Percentiles rank a stretch among this genome's conserved stretches.
Evolutionary conservation across 2,888 invertebrate species (phyloP).

Genomic region (Crepidodera aurea): DNA sequence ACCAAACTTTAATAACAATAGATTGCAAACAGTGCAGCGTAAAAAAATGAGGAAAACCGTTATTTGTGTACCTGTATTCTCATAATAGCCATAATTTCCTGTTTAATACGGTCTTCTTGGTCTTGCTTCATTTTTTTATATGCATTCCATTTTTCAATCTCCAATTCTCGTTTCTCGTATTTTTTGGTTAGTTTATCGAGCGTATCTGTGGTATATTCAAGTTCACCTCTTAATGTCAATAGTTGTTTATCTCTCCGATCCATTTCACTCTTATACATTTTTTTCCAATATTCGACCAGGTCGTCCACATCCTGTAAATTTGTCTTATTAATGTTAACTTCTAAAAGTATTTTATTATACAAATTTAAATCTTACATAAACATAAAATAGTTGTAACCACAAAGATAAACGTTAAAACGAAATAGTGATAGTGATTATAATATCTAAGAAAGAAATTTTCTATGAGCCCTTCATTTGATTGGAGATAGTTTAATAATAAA

Average conservation of each 20-base stretch:
- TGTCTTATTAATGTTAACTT: no score
- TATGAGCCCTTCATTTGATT: no score
- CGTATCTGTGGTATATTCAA: conserved; percentile 47
- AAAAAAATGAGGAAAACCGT: no score
- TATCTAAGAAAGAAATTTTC: no score
- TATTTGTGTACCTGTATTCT: conserved; percentile 53
- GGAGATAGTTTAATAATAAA: no score
- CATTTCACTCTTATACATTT: conserved; percentile 52
- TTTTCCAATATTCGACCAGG: conserved; percentile 54
- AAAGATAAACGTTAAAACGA: no score
- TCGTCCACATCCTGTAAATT: conserved; percentile 48
- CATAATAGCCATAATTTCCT: conserved; percentile 44
- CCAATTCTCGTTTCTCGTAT: conserved; percentile 43
- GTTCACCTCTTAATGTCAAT: conserved; percentile 42
- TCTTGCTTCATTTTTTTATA: conserved; percentile 44
- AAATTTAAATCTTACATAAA: no score
- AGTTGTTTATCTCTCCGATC: conserved; percentile 50
- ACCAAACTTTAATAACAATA: no score
- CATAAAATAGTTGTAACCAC: no score
- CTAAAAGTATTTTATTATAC: no score
- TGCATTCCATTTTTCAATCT: conserved; percentile 49
- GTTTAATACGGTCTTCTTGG: conserved; percentile 37
- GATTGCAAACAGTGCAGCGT: no score
- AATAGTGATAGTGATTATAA: no score
- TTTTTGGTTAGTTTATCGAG: conserved; percentile 35